These are phyloP conservation scores for Meriones psammophilus DNA, from an alignment of 2,797 vertebrate genomes.

Conservation along the genomic window DNA sequence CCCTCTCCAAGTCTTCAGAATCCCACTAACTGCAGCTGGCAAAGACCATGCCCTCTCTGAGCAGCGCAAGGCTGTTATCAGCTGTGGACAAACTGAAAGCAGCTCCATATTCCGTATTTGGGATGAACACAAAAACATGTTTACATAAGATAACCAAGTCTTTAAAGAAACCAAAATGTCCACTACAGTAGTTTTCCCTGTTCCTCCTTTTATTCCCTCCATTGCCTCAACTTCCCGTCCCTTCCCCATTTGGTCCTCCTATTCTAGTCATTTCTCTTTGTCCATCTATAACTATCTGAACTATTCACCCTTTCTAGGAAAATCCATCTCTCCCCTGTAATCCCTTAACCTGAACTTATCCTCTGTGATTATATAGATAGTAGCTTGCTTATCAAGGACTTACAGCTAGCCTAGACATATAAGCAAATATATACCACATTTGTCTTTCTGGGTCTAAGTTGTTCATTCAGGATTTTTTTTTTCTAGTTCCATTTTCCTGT, in stretches of 20 bases:
- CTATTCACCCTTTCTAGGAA: not conserved
- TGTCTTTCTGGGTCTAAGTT: not conserved
- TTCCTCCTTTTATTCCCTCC: not conserved
- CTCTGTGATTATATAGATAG: not conserved
- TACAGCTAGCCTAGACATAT: not conserved
- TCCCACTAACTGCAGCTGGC: too few relatives aligned
- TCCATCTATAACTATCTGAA: not conserved
- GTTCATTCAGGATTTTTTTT: not conserved
- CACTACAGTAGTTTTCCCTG: not conserved
- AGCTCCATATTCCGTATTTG: too few relatives aligned
- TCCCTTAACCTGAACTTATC: not conserved
- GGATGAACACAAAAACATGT: too few relatives aligned
- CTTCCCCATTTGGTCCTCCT: not conserved
- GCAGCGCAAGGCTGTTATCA: too few relatives aligned
- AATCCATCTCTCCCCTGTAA: too few relatives aligned
- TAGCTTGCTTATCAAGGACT: not conserved
- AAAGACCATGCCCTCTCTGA: too few relatives aligned
- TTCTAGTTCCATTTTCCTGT: not conserved
- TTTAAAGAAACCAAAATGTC: too few relatives aligned
- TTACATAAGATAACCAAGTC: too few relatives aligned
- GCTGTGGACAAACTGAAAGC: too few relatives aligned
- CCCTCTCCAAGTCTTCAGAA: too few relatives aligned
- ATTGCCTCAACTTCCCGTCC: not conserved
- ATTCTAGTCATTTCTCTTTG: not conserved
- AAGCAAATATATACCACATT: not conserved